Evolutionary conservation across 2,797 vertebrate genomes (phyloP).

Genomic region (Enteromius fasciolatus): DNA sequence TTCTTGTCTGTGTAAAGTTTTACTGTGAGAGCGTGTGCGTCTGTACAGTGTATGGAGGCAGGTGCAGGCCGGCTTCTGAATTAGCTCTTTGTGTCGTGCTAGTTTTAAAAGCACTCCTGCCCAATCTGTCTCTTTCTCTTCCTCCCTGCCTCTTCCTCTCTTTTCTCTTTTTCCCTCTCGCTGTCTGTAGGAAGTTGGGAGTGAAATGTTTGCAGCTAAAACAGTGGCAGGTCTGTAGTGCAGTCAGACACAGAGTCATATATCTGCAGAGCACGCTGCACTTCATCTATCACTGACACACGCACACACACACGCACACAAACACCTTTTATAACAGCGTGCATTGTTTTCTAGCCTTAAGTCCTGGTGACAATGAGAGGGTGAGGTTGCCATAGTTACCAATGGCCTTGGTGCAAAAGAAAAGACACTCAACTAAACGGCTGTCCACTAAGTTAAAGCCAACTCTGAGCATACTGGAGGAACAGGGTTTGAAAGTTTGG

Average conservation of each 20-base stretch:
- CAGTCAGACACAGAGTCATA: slow-evolving; percentile 57
- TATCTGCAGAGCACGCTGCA: slow-evolving; percentile 60
- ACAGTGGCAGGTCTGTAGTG: slow-evolving; percentile 63
- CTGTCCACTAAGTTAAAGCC: slow-evolving; percentile 37
- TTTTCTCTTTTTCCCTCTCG: slow-evolving; percentile 49
- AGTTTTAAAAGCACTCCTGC: slow-evolving; percentile 61
- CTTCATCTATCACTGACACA: slow-evolving; percentile 60
- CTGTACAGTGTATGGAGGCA: slow-evolving; percentile 60
- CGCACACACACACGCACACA: slow-evolving; percentile 45
- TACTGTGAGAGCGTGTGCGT: slow-evolving; percentile 53
- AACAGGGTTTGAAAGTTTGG: not conserved
- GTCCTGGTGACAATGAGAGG: slow-evolving; percentile 45
- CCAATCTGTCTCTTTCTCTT: slow-evolving; percentile 63
- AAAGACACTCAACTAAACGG: slow-evolving; percentile 50
- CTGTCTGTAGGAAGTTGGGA: slow-evolving; percentile 60
- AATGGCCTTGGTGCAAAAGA: slow-evolving; percentile 44
- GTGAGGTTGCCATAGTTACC: slow-evolving; percentile 53
- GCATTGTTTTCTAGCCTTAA: slow-evolving; percentile 49
- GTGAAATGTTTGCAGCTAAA: slow-evolving; percentile 58
- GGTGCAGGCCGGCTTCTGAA: slow-evolving; percentile 59
- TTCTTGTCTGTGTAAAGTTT: slow-evolving; percentile 52
- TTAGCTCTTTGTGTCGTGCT: slow-evolving; percentile 60
- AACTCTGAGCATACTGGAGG: slow-evolving; percentile 17
- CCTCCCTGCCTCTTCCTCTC: slow-evolving; percentile 61
- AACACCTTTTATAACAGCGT: slow-evolving; percentile 38